Percentiles rank a stretch among this genome's conserved stretches.
Conservation (phyloP, 1,140 invertebrate genomes). For the Ceratina calcarata region DNA sequence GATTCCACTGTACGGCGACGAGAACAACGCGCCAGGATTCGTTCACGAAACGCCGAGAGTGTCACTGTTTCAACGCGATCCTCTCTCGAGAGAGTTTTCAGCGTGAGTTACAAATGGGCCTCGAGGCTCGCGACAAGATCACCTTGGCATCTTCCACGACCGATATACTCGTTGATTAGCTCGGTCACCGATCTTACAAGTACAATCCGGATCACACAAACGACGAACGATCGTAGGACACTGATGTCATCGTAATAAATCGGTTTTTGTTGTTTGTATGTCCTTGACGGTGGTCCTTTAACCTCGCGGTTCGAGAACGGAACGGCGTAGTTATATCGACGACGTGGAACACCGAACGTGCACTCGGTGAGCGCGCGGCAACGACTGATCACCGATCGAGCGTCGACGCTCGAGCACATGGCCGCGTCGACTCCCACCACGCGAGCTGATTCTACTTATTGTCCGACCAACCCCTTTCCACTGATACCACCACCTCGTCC, state of each 20-base stretch:
- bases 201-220: slow-evolving; percentile 43
- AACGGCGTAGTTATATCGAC: too few relatives aligned
- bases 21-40: slow-evolving; percentile 48
- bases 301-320: too few relatives aligned
- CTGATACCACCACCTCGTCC: slow-evolving; percentile 2
- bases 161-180: too few relatives aligned
- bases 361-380: slow-evolving; percentile 74
- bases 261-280: not conserved
- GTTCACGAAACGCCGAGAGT: not conserved
- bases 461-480: slow-evolving; percentile 18
- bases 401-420: slow-evolving; percentile 77
- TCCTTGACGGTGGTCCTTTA: not conserved
- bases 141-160: slow-evolving; percentile 55
- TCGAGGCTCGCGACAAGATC: slow-evolving; percentile 32
- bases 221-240: slow-evolving; percentile 3
- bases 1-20: slow-evolving; percentile 35
- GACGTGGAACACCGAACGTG: slow-evolving; percentile 44
- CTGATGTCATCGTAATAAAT: slow-evolving; percentile 40
- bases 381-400: slow-evolving; percentile 76
- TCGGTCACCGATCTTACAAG: not conserved
- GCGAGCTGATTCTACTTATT: slow-evolving; percentile 38
- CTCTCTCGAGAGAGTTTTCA: too few relatives aligned
- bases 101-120: too few relatives aligned
- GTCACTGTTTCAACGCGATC: not conserved
- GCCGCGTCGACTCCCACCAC: slow-evolving; percentile 52